Conservation (phyloP, 2,113 vertebrate species). For the Tetrao urogallus region DNA sequence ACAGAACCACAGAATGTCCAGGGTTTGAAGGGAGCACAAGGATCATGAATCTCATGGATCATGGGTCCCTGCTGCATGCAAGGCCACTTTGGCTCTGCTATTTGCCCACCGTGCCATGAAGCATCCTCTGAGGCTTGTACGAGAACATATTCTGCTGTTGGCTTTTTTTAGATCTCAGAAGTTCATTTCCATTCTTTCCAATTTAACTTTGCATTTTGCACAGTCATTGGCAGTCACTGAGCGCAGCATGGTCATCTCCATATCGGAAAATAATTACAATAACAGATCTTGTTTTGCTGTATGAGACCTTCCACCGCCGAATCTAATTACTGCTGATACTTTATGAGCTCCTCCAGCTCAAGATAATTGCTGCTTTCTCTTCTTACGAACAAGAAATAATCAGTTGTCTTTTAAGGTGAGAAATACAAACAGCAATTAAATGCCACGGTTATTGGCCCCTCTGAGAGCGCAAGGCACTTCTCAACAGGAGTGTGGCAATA, state of each 20-base stretch:
- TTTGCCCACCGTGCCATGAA: background rate
- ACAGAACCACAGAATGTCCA: too few species aligned
- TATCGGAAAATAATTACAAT: constrained; percentile 51
- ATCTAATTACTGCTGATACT: constrained; percentile 61
- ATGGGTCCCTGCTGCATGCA: too few species aligned
- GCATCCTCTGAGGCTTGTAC: background rate
- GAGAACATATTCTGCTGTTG: background rate
- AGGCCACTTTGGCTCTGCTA: background rate
- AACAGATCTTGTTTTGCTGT: constrained; percentile 59
- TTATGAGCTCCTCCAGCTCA: constrained; percentile 2
- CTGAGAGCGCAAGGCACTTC: background rate
- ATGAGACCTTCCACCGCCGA: constrained; percentile 15
- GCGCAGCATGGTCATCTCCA: fast-evolving
- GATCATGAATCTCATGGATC: too few species aligned
- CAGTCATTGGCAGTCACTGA: background rate
- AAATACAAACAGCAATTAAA: constrained; percentile 67
- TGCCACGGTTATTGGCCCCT: background rate
- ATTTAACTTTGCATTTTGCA: background rate
- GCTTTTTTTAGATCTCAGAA: background rate
- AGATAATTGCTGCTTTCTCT: constrained; percentile 67
- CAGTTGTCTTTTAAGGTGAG: constrained; percentile 45
- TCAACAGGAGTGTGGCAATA: background rate
- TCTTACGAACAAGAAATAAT: constrained; percentile 43
- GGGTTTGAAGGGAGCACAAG: too few species aligned
- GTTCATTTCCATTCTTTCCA: constrained; percentile 27